Conservation (phyloP, 2,113 vertebrate species). For the Pygathrix nemaeus region DNA sequence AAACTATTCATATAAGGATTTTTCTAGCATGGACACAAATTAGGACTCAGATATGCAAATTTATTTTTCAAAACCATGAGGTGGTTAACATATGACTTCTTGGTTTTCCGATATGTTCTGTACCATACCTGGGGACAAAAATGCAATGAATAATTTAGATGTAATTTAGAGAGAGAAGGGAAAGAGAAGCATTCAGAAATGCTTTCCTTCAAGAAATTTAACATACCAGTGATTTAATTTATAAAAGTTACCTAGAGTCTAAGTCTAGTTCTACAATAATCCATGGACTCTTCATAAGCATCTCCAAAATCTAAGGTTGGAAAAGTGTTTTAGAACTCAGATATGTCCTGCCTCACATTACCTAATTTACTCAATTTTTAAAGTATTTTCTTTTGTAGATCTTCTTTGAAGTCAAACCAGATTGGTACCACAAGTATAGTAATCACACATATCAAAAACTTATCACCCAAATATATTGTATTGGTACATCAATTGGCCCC, state of each 20-base stretch:
- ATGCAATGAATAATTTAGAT: neutral
- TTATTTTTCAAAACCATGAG: neutral
- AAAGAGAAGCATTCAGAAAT: neutral
- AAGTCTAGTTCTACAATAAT: neutral
- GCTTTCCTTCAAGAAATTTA: neutral
- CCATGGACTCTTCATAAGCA: neutral
- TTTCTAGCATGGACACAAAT: neutral
- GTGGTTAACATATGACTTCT: neutral
- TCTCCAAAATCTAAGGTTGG: neutral
- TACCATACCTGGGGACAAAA: neutral
- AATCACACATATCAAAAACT: neutral
- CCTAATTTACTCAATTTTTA: neutral
- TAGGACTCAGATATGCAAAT: neutral
- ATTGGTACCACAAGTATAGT: neutral
- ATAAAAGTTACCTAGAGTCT: neutral
- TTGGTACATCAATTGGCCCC: neutral
- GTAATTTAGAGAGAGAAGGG: neutral
- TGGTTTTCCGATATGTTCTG: neutral
- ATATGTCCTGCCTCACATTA: neutral
- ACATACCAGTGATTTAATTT: neutral
- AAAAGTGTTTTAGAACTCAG: neutral
- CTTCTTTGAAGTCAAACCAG: neutral
- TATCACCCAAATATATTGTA: neutral
- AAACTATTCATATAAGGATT: neutral
- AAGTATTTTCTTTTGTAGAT: neutral